These are phyloP conservation scores for Arenaria interpres DNA, from an alignment of 2,113 vertebrate species.

Conservation along the genomic window DNA sequence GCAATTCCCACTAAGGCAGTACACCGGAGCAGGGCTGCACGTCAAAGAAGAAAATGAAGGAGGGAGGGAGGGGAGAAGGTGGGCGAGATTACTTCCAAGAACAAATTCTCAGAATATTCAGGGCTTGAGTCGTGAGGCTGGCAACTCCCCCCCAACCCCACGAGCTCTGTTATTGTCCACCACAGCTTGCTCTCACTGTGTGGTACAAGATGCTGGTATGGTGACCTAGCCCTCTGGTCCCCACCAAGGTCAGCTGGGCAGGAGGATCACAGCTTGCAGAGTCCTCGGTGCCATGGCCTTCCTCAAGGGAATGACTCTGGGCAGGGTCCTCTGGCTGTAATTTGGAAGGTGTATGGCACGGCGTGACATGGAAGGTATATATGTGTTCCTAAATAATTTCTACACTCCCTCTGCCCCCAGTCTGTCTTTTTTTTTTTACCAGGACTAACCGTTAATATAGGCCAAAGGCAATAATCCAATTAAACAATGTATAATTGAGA, in stretches of 20 bases:
- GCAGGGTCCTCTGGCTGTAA: background rate
- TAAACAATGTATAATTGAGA: background rate
- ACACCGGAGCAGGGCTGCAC: background rate
- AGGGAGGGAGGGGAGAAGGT: background rate
- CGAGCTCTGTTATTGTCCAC: fast-evolving
- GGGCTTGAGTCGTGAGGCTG: background rate
- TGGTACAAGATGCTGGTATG: background rate
- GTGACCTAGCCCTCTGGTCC: background rate
- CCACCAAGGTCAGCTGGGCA: background rate
- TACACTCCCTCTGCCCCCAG: fast-evolving
- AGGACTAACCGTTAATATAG: background rate
- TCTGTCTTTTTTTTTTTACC: background rate
- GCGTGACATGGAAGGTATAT: background rate
- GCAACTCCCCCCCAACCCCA: background rate
- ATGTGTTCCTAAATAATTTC: background rate
- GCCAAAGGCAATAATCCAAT: background rate
- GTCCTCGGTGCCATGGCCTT: background rate
- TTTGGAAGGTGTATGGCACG: background rate
- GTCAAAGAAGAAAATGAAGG: background rate
- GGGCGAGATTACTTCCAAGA: background rate
- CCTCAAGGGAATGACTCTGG: background rate
- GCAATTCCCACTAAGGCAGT: constrained; percentile 20
- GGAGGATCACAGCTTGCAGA: background rate
- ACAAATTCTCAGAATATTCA: background rate
- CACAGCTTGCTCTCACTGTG: background rate